phyloP scores from a whole-genome alignment of 2,797 vertebrate species.

The Meriones psammophilus region DNA sequence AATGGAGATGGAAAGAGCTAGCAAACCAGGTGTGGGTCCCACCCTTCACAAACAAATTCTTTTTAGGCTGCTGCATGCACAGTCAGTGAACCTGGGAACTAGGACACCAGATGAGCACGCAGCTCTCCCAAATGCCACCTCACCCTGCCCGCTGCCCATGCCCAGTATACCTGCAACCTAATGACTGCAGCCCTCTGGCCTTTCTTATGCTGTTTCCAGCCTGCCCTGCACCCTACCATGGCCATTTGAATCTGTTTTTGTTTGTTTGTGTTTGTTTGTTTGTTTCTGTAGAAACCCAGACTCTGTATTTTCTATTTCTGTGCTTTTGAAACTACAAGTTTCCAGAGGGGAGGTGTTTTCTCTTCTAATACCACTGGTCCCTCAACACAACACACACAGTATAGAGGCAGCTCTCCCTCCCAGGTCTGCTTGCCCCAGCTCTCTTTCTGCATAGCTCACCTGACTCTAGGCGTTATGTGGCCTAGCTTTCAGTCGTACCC shows the following conservation, averaged over 20 bases:
- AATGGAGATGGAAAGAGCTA: not conserved
- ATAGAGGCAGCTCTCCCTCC: not conserved
- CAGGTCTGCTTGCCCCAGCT: not conserved
- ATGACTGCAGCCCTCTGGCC: not conserved
- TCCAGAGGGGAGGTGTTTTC: not conserved
- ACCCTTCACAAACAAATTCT: not conserved
- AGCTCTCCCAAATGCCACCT: not conserved
- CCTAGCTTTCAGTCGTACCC: not conserved
- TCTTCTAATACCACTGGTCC: not conserved
- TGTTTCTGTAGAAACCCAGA: not conserved
- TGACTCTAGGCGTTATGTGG: too few species aligned
- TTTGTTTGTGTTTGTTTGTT: not conserved
- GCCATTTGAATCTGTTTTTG: not conserved
- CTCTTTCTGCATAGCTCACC: not conserved
- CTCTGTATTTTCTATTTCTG: accelerated
- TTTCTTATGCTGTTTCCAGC: not conserved
- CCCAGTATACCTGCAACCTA: not conserved
- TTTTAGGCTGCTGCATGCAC: not conserved
- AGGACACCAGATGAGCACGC: not conserved
- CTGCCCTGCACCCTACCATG: not conserved
- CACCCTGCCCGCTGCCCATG: too few species aligned
- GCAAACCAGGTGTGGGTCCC: not conserved
- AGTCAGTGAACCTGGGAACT: not conserved
- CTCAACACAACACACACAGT: not conserved
- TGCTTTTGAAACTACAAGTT: not conserved